Evolutionary conservation across 2,797 vertebrate genomes (phyloP).

Genomic region (Avahi laniger): DNA sequence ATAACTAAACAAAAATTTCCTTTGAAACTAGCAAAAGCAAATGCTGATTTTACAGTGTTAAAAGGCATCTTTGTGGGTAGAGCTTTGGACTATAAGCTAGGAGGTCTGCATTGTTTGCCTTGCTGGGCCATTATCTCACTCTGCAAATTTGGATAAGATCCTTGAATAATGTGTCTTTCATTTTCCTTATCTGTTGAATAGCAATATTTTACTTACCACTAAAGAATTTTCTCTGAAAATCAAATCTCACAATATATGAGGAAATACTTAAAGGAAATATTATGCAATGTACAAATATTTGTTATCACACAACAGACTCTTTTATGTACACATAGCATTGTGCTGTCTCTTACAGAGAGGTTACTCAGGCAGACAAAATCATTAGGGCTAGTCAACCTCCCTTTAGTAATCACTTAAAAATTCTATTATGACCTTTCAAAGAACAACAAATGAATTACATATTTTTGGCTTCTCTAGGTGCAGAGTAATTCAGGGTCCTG

Average conservation of each 20-base stretch:
- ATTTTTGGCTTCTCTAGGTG: background rate
- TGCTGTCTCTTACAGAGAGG: background rate
- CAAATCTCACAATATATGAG: background rate
- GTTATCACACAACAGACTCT: background rate
- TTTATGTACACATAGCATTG: background rate
- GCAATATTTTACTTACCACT: constrained; percentile 43
- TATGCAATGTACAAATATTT: background rate
- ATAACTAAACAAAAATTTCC: constrained; percentile 7
- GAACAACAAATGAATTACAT: background rate
- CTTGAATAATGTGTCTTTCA: constrained; percentile 27
- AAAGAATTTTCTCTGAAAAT: constrained; percentile 42
- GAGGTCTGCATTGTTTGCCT: constrained; percentile 25
- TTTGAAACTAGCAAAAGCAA: constrained; percentile 3
- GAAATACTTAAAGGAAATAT: constrained; percentile 43
- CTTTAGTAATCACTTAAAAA: constrained; percentile 10
- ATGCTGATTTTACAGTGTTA: background rate
- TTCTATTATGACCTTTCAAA: background rate
- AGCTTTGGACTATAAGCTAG: background rate
- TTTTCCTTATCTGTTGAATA: constrained; percentile 46
- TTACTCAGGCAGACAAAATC: constrained; percentile 36
- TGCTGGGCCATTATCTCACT: background rate
- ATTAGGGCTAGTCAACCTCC: background rate
- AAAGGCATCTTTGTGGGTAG: background rate
- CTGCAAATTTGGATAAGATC: constrained; percentile 36
- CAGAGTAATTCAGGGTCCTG: background rate